Conservation (phyloP, 1,140 invertebrate species). For the Macrocentrus cingulum region DNA sequence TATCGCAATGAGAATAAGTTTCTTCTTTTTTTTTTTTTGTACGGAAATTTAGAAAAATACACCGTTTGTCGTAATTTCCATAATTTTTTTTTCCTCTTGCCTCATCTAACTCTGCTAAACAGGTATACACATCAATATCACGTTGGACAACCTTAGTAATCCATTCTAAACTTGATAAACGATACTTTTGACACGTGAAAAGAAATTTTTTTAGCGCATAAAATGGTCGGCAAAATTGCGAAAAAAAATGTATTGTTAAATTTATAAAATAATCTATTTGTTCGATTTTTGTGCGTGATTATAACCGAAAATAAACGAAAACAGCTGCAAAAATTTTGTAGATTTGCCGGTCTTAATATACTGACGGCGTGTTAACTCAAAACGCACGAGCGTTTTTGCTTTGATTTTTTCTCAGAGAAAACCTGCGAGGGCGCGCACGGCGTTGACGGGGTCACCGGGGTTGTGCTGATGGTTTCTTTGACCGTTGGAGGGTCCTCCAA, state of each 20-base stretch:
- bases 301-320: no score
- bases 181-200: background rate
- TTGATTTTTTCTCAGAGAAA: constrained; percentile 51
- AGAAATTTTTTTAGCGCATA: no score
- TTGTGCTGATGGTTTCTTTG: constrained; percentile 47
- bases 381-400: constrained; percentile 52
- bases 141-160: constrained; percentile 12
- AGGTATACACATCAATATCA: constrained; percentile 33
- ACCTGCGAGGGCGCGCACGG: constrained; percentile 45
- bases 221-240: no score
- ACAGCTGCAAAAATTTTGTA: no score
- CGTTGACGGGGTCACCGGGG: constrained; percentile 50
- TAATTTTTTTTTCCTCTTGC: no score
- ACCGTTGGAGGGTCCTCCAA: constrained; percentile 52
- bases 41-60: constrained; percentile 56
- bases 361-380: constrained; percentile 57
- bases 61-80: no score
- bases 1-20: constrained; percentile 20
- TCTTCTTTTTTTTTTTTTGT: constrained; percentile 32
- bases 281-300: no score
- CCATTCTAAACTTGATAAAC: constrained; percentile 2
- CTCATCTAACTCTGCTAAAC: constrained; percentile 35
- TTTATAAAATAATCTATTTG: no score
- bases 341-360: no score
- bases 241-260: no score